A percentile compares a stretch with the other conserved stretches of the same genome.
Conservation (phyloP, 37 sponge, comb jelly and placozoan genomes). For the Dysidea cf. avara region DNA sequence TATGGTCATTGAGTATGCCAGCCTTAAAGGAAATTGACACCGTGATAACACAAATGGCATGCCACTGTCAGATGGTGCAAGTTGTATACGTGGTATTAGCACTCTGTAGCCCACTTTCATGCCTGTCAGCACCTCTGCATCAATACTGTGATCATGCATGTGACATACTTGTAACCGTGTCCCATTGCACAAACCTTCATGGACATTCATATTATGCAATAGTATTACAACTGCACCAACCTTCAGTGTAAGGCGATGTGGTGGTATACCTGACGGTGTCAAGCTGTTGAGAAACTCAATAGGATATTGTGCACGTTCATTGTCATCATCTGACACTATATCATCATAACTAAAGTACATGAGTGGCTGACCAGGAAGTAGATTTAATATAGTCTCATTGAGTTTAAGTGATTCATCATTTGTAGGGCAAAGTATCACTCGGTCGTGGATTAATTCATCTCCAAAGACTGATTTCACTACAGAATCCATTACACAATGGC, state of each 20-base stretch:
- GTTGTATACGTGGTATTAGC: too few species aligned
- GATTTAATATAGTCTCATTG: neutral
- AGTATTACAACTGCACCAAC: neutral
- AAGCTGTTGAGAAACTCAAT: neutral
- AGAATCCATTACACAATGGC: too few species aligned
- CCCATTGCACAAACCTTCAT: neutral
- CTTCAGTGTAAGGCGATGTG: neutral
- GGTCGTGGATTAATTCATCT: too few species aligned
- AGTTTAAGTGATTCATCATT: neutral
- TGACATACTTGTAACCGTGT: too few species aligned
- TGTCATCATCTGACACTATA: neutral
- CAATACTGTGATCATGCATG: too few species aligned
- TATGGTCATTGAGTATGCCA: too few species aligned
- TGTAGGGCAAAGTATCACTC: neutral
- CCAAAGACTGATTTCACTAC: too few species aligned
- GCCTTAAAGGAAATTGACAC: too few species aligned
- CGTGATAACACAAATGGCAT: too few species aligned
- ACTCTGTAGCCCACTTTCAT: too few species aligned
- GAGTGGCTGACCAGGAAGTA: neutral
- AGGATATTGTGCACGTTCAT: neutral
- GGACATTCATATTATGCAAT: neutral
- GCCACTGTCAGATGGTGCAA: too few species aligned
- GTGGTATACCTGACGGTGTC: slow-evolving; percentile 2
- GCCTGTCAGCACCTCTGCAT: too few species aligned
- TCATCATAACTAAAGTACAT: neutral